Base-by-base conservation (phyloP, 1,140 invertebrate species). In the Bicyclus anynana region DNA sequence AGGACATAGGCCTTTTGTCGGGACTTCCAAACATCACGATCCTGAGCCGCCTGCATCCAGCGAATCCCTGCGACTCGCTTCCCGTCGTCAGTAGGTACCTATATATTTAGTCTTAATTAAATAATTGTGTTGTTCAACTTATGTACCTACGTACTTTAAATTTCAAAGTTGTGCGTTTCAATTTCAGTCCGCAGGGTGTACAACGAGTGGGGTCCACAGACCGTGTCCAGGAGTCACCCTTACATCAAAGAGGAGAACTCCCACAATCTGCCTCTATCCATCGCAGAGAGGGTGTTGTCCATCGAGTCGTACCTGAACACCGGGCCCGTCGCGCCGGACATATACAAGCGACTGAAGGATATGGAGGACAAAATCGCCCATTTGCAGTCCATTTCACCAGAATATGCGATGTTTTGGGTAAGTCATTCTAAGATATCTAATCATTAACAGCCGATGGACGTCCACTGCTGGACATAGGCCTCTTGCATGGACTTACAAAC, bases 401-500 rank as follows among this genome's bases (percentile, higher is more conserved):
- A 94, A 79, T 95, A 94, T 64, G 91, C 91, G 54, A 80, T 90
- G 48, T 92, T 93, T 83, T 93, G 90, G 91, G 92, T 93, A 77
- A 89, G 72, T 69, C 12, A 20, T 7, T 33, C 10, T 12, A 12
- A n/a, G n/a, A n/a, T n/a, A n/a, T n/a, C n/a, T n/a, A n/a, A n/a
- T n/a, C n/a, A n/a, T n/a, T n/a, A n/a, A n/a, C n/a, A n/a, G n/a
- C n/a, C n/a, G n/a, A n/a, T n/a, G n/a, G n/a, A n/a, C n/a, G n/a
- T n/a, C n/a, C n/a, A n/a, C n/a, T n/a, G n/a, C n/a, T n/a, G n/a
- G n/a, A n/a, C n/a, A n/a, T n/a, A n/a, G n/a, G n/a, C n/a, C n/a
- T n/a, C n/a, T n/a, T n/a, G n/a, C n/a, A n/a, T n/a, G n/a, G n/a
- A n/a, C n/a, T n/a, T n/a, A n/a, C n/a, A n/a, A n/a, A n/a, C n/a